A percentile compares a stretch with the other conserved stretches of the same genome.
Conservation (phyloP, 2,888 invertebrate species). For the Prostheceraeus crozeri region DNA sequence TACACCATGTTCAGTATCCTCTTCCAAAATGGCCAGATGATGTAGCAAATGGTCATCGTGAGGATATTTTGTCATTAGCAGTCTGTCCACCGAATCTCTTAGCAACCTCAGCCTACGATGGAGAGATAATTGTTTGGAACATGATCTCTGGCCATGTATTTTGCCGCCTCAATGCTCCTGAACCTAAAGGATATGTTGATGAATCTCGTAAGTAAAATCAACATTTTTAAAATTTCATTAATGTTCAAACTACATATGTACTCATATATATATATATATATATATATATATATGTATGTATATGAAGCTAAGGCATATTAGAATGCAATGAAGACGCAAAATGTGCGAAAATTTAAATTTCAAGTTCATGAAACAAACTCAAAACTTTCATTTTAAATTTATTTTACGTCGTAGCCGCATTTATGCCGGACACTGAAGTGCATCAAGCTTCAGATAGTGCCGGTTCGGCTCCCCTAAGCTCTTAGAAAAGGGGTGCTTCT, state of each 20-base stretch:
- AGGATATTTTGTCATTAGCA: constrained; percentile 55
- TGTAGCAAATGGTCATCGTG: constrained; percentile 54
- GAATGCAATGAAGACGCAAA: too few relatives aligned
- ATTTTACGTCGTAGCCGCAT: too few relatives aligned
- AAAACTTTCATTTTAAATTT: too few relatives aligned
- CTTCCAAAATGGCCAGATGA: constrained; percentile 55
- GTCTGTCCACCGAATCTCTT: constrained; percentile 55
- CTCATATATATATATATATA: background rate
- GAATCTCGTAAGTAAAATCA: constrained; percentile 46
- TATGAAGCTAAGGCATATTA: background rate
- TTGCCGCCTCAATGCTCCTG: constrained; percentile 50
- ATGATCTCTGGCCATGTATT: constrained; percentile 57
- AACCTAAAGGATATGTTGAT: constrained; percentile 46
- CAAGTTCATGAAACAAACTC: too few relatives aligned
- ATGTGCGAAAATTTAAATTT: too few relatives aligned
- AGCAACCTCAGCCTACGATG: constrained; percentile 56
- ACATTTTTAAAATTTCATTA: background rate
- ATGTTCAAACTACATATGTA: background rate
- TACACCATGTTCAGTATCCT: constrained; percentile 51
- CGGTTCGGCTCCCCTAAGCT: too few relatives aligned
- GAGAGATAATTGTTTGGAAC: constrained; percentile 57
- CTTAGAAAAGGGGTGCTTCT: too few relatives aligned
- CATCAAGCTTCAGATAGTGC: too few relatives aligned
- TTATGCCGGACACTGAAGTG: too few relatives aligned
- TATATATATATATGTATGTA: background rate